A percentile compares a stretch with the other conserved stretches of the same genome.
These are phyloP conservation scores for Zaprionus nigranus DNA, from an alignment of 1,140 invertebrate genomes.

Conservation along the genomic window DNA sequence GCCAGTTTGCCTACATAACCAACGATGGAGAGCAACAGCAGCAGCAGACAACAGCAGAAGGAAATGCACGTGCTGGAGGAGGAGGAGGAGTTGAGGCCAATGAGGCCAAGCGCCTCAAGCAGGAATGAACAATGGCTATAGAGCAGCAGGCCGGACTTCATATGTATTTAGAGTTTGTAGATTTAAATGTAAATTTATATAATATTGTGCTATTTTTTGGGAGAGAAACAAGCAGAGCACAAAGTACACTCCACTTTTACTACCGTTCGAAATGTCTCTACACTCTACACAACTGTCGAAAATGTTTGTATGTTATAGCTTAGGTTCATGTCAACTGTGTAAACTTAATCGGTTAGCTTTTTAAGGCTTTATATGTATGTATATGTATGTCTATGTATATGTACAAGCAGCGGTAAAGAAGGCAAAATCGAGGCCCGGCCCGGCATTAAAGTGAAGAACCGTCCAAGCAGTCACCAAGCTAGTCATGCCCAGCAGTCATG, in stretches of 20 bases:
- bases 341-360: conserved; percentile 61
- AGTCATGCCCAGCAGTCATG: conserved; percentile 37
- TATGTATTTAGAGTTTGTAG: conserved; percentile 35
- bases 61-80: neutral
- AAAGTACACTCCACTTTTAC: neutral
- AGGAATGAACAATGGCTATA: conserved; percentile 65
- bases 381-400: conserved; percentile 11
- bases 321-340: conserved; percentile 54
- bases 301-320: conserved; percentile 57
- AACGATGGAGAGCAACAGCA: conserved; percentile 64
- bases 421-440: conserved; percentile 51
- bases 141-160: neutral
- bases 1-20: conserved; percentile 79
- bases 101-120: conserved; percentile 77
- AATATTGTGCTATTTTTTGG: conserved; percentile 16
- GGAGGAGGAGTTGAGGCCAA: conserved; percentile 27
- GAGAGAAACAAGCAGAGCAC: conserved; percentile 28
- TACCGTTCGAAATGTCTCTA: conserved; percentile 10
- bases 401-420: neutral
- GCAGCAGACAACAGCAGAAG: conserved; percentile 7
- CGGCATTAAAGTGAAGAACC: conserved; percentile 74
- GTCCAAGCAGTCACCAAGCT: conserved; percentile 68
- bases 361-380: conserved; percentile 42
- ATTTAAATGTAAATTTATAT: conserved; percentile 38
- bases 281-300: conserved; percentile 39